These are phyloP conservation scores for Masnerella sp. DNA, from an alignment of 2,888 invertebrate species.

Conservation along the genomic window DNA sequence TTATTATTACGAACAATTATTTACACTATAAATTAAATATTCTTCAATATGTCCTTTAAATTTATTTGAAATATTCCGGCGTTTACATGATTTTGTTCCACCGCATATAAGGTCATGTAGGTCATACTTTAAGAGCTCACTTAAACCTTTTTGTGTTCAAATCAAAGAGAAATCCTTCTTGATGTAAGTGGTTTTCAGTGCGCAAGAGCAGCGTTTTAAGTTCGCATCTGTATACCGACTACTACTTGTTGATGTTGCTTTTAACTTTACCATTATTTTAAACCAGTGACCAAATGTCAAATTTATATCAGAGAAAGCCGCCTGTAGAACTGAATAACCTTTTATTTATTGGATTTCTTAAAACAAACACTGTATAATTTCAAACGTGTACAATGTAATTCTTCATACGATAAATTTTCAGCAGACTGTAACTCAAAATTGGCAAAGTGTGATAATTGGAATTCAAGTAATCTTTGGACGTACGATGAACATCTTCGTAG, in stretches of 20 bases:
- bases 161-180: conserved; percentile 50
- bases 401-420: no score
- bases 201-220: conserved; percentile 29
- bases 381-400: neutral
- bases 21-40: no score
- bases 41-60: no score
- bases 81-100: conserved; percentile 1
- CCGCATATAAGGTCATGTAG: conserved; percentile 29
- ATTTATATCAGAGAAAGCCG: conserved; percentile 12
- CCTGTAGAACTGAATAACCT: neutral
- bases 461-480: conserved; percentile 8
- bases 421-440: no score
- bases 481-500: conserved; percentile 35
- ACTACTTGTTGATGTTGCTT: conserved; percentile 51
- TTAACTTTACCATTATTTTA: conserved; percentile 45
- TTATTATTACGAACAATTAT: no score
- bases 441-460: neutral
- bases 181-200: conserved; percentile 28
- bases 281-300: conserved; percentile 49
- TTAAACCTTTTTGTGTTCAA: conserved; percentile 29
- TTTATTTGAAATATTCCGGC: no score
- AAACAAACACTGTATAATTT: neutral
- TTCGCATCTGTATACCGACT: conserved; percentile 35
- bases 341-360: neutral
- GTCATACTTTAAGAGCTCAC: conserved; percentile 28